Conservation (phyloP, 2,888 invertebrate genomes). For the Troides oblongomaculatus region DNA sequence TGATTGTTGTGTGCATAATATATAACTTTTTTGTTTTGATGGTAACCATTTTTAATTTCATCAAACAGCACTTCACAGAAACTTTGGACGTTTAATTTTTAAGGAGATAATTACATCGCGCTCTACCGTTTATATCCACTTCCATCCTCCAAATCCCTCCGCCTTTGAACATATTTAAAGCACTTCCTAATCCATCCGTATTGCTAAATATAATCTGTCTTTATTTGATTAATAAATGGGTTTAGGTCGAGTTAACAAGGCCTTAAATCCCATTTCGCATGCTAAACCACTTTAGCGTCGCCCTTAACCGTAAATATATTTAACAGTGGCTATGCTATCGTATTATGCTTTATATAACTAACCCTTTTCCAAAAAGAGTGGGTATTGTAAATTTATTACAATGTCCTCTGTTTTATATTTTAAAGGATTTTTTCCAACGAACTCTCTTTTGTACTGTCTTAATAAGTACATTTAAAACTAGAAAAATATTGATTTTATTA, state of each 20-base stretch:
- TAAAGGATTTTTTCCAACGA: no score
- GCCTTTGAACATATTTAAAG: slow-evolving; percentile 1
- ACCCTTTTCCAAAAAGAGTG: no score
- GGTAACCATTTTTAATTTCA: not conserved
- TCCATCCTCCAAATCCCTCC: not conserved
- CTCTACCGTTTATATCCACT: not conserved
- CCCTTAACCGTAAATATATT: slow-evolving; percentile 6
- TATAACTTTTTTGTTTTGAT: no score
- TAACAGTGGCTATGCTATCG: no score
- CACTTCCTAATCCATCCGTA: slow-evolving; percentile 1
- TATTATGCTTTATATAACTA: no score
- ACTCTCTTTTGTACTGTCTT: no score
- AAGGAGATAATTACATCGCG: slow-evolving; percentile 5
- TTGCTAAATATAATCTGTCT: slow-evolving; percentile 6
- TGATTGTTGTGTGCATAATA: no score
- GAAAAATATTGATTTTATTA: no score
- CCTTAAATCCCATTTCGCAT: slow-evolving; percentile 6
- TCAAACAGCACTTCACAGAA: slow-evolving; percentile 1
- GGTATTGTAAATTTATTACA: no score
- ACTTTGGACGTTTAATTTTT: slow-evolving; percentile 17
- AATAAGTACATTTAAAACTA: no score
- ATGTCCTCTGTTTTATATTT: no score
- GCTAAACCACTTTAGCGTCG: slow-evolving; percentile 6
- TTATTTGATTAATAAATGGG: slow-evolving; percentile 9
- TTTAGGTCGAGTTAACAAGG: slow-evolving; percentile 8